Percentiles rank a stretch among this genome's conserved stretches.
Evolutionary conservation across 2,797 vertebrate species (phyloP).

Genomic region (Neomorphus geoffroyi): DNA sequence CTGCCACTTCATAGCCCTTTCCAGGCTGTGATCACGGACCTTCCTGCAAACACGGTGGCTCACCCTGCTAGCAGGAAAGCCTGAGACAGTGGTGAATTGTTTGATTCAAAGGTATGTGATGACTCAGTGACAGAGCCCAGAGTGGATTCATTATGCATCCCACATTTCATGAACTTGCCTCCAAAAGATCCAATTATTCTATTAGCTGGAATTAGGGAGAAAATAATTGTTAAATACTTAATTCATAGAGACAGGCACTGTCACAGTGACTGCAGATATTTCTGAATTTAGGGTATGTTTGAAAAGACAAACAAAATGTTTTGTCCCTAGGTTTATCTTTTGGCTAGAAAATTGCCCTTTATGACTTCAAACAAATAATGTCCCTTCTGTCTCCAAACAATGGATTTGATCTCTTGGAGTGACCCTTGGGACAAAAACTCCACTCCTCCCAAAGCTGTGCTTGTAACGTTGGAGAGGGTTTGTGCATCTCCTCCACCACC

Average conservation of each 20-base stretch:
- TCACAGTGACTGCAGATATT: not conserved
- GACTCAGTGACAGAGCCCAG: not conserved
- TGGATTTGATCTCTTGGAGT: not conserved
- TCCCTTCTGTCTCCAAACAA: not conserved
- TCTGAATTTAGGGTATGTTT: not conserved
- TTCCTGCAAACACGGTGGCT: not conserved
- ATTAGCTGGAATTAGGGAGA: not conserved
- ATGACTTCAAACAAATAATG: not conserved
- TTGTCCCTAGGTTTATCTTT: not conserved
- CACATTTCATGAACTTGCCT: not conserved
- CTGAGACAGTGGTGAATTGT: accelerated
- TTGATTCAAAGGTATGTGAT: accelerated
- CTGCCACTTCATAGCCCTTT: not conserved
- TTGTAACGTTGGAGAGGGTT: accelerated
- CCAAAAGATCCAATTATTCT: not conserved
- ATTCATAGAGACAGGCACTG: not conserved
- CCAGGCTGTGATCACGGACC: not conserved
- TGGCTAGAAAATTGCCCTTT: not conserved
- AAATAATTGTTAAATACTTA: not conserved
- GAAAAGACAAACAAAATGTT: not conserved
- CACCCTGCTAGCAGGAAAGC: not conserved
- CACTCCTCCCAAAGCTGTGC: not conserved
- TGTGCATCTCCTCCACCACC: not conserved
- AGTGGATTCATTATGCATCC: not conserved
- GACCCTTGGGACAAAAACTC: not conserved